Evolutionary conservation across 2,113 vertebrate species (phyloP).

Genomic region (Vidua chalybeata): DNA sequence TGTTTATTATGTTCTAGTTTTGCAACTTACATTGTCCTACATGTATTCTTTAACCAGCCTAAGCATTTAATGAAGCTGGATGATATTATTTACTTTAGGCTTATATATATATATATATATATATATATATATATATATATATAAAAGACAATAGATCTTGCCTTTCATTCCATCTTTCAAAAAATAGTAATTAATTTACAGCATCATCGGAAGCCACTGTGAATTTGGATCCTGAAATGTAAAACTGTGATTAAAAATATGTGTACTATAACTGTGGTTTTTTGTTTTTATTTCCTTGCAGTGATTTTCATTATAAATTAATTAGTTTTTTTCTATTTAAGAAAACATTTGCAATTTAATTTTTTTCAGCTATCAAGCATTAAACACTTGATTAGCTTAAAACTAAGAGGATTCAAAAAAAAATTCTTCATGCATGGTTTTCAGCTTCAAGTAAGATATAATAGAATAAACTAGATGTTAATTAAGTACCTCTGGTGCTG

Average conservation of each 20-base stretch:
- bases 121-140: not conserved
- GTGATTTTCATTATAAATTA: conserved; percentile 19
- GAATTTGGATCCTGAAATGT: not conserved
- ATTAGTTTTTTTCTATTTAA: conserved; percentile 47
- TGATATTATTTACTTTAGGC: not conserved
- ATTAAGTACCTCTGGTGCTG: conserved; percentile 43
- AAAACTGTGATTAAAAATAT: not conserved
- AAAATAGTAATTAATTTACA: not conserved
- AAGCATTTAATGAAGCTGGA: not conserved
- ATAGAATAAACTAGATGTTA: conserved; percentile 31
- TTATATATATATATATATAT: not conserved
- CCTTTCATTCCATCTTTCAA: not conserved
- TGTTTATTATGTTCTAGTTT: not conserved
- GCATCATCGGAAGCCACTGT: not conserved
- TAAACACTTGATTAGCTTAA: conserved; percentile 46
- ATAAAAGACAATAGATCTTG: not conserved
- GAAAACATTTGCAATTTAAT: conserved; percentile 30
- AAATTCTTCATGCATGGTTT: conserved; percentile 17
- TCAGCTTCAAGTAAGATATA: conserved; percentile 47
- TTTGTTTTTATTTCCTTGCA: conserved; percentile 7
- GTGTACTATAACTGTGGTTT: not conserved
- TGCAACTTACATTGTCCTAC: not conserved
- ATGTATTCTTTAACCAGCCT: not conserved
- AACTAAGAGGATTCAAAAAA: conserved; percentile 19
- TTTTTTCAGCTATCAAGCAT: conserved; percentile 41